Base-by-base conservation (phyloP, 92 coral and sea anemone species). In the Zoanthus gigantus region DNA sequence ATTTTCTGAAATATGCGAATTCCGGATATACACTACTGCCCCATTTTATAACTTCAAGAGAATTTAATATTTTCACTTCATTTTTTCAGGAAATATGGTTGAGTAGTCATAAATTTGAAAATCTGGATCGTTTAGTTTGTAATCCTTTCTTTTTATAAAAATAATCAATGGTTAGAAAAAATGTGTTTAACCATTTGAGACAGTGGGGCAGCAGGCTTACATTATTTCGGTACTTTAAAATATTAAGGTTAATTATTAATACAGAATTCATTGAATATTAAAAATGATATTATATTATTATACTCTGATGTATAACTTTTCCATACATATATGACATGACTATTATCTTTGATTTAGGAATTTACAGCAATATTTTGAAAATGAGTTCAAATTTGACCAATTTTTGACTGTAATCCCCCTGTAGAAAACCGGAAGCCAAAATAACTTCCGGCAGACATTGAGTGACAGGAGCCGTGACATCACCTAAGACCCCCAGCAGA, bases 31-130 rank as follows among this genome's bases (percentile, higher is more conserved):
- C 69, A 63, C 30, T 16, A 63, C 69, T 63, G 69, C 69, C 29
- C 69, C 23, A 16, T 63, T 63, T 8, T 63, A 63, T 18, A 63
- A 14, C 30, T 63, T 63, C 30, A 18, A 18, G 29, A 63, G 69
- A 16, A 63, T 63, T 63, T 63, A 63, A 63, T 18, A 63, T 16
- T 63, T 63, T 16, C 15, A 63, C 69, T 63, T 63, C 69, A 63
- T 63, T 63, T 63, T 63, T 63, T 63, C 69, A 63, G 69, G 69
- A 63, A 63, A 63, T 63, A 18, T 63, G 60, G 60, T 54, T 54
- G 14, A 54, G 60, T 54, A 54, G 60, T 54, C 60, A 54, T 54
- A 54, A 54, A 54, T 54, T 54, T 54, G 60, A 54, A 54, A 54
- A 54, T 54, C 60, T 54, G 60, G 60, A 54, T 54, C 60, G 4